Base-by-base conservation (phyloP, 1,140 invertebrate species). In the Mizuhopecten yessoensis region DNA sequence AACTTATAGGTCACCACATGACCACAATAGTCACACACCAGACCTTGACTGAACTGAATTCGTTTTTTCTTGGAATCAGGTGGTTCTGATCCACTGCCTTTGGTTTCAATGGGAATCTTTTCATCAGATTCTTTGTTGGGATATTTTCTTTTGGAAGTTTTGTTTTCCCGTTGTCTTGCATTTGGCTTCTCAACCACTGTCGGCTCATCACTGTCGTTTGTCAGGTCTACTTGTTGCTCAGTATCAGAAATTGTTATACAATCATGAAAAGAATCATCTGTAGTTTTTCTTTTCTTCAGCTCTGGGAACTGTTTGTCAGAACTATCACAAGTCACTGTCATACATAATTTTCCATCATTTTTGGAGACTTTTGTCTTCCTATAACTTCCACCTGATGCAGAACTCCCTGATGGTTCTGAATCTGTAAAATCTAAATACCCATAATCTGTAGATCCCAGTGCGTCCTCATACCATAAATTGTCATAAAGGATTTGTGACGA, bases 1-100 rank as follows among this genome's bases (percentile, higher is more conserved):
- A 20, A 33, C 33, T 7, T 34, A 36, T 49, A 34, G 33, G 17
- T 29, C 17, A 90, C 33, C 3, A 90, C 86, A 90, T 49, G 33
- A 87, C 45, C 86, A 39, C 90, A 90, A 36, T 88, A 57, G 36
- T 90, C 90, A 88, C 90, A 90, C 90, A 75, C 57, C 33, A 88
- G 49, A 39, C 90, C 87, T 49, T 86, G 33, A 29, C 75, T 34
- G 33, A 0, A 23, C 86, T 36, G 0, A 75, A 86, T 34, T 86
- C 36, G 23, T 34, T 34, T 10, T 13, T n/a, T 86, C 13, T 10
- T 13, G n/a, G 34, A 88, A 33, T 45, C 33, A 20, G 45, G 20
- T 49, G 45, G 45, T n/a, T n/a, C n/a, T 39, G 36, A 13, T 75
- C 57, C 3, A 75, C 15, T 75, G 57, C 57, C 57, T 29, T n/a